phyloP scores from a whole-genome alignment of 2,888 invertebrate species.

The Sphinx pinastri region DNA sequence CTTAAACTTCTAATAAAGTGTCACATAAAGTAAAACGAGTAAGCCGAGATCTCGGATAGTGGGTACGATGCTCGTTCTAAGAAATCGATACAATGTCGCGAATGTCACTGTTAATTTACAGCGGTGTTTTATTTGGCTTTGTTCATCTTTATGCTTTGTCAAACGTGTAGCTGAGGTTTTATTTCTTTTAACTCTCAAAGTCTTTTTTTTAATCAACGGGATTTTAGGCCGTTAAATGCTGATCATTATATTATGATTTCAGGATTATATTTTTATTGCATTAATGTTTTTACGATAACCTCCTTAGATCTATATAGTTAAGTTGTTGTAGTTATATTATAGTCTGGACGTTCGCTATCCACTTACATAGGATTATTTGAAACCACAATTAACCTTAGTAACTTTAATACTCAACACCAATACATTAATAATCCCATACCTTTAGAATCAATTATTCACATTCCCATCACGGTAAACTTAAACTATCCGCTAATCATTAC shows the following conservation, averaged over 20 bases:
- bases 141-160: background rate
- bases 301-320: no score
- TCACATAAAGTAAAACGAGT: slow-evolving; percentile 74
- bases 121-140: slow-evolving; percentile 28
- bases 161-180: background rate
- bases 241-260: no score
- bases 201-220: no score
- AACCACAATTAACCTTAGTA: background rate
- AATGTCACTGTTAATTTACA: slow-evolving; percentile 57
- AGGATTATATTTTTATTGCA: no score
- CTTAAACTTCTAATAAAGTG: slow-evolving; percentile 72
- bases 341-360: no score
- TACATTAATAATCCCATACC: background rate
- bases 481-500: slow-evolving; percentile 41
- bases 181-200: background rate
- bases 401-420: background rate
- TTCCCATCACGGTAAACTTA: background rate
- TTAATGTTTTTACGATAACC: no score
- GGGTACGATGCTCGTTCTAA: slow-evolving; percentile 47
- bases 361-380: background rate
- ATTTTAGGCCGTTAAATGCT: no score
- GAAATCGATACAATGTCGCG: slow-evolving; percentile 65
- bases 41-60: slow-evolving; percentile 38
- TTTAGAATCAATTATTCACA: background rate
- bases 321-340: no score